Conservation (phyloP, 2,113 vertebrate genomes). For the Verasper variegatus region DNA sequence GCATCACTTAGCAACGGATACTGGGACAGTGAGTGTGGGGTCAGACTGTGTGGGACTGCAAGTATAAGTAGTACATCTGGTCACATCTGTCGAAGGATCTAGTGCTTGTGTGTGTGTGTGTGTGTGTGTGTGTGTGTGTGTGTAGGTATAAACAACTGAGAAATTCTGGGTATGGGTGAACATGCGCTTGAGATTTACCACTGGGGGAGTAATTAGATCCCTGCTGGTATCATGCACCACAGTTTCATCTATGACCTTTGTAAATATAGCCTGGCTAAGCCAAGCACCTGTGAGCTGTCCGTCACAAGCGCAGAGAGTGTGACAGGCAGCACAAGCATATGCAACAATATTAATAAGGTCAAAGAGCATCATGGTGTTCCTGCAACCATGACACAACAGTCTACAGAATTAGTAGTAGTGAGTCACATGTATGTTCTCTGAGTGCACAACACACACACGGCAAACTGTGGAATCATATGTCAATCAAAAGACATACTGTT, state of each 20-base stretch:
- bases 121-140: background rate
- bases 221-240: conserved; percentile 17
- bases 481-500: background rate
- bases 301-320: conserved; percentile 52
- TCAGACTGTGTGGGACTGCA: background rate
- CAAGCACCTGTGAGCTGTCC: conserved; percentile 77
- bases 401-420: background rate
- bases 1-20: conserved; percentile 25
- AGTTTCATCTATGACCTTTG: conserved; percentile 46
- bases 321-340: conserved; percentile 4
- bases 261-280: conserved; percentile 77
- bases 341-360: conserved; percentile 44
- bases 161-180: conserved; percentile 21
- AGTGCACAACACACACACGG: background rate
- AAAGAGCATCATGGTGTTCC: background rate
- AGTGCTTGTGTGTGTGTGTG: background rate
- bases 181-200: conserved; percentile 11
- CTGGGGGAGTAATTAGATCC: conserved; percentile 48
- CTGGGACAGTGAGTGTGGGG: background rate
- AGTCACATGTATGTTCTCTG: conserved; percentile 29
- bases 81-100: background rate
- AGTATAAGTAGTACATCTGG: background rate
- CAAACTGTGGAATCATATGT: background rate
- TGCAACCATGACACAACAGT: conserved; percentile 14
- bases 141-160: background rate